phyloP scores from a whole-genome alignment of 1,140 invertebrate species.

The Drosophila persimilis region DNA sequence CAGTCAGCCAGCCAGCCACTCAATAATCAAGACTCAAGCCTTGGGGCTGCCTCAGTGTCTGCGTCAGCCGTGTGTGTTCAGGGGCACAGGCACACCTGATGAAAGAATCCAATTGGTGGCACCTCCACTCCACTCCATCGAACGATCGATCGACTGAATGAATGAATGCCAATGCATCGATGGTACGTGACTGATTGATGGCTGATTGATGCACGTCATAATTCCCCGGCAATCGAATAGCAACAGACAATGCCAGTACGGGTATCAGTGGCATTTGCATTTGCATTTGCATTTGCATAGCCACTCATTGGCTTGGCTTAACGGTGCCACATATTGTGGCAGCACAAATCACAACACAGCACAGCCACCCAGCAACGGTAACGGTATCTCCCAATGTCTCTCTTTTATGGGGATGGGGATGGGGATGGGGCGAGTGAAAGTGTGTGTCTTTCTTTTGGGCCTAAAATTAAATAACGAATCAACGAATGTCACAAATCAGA shows the following conservation, averaged over 20 bases:
- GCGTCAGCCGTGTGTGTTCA: conserved; percentile 6
- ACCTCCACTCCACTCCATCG: neutral
- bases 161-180: conserved; percentile 48
- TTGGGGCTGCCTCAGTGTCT: conserved; percentile 6
- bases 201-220: conserved; percentile 71
- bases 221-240: conserved; percentile 17
- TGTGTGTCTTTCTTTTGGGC: conserved; percentile 40
- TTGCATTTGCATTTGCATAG: conserved; percentile 29
- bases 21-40: neutral
- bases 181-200: conserved; percentile 64
- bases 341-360: neutral
- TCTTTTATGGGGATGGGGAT: neutral
- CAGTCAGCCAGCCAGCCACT: conserved; percentile 1
- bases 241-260: neutral
- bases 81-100: conserved; percentile 8
- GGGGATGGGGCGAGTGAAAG: conserved; percentile 53
- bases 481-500: conserved; percentile 32
- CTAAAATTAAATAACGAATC: conserved; percentile 58
- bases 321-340: conserved; percentile 15
- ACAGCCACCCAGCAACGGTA: conserved; percentile 2
- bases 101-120: conserved; percentile 12
- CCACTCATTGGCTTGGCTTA: conserved; percentile 21
- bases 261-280: conserved; percentile 7
- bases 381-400: neutral
- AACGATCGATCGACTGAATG: neutral